phyloP scores from a whole-genome alignment of 2,888 invertebrate genomes.

The Amitus sp. region DNA sequence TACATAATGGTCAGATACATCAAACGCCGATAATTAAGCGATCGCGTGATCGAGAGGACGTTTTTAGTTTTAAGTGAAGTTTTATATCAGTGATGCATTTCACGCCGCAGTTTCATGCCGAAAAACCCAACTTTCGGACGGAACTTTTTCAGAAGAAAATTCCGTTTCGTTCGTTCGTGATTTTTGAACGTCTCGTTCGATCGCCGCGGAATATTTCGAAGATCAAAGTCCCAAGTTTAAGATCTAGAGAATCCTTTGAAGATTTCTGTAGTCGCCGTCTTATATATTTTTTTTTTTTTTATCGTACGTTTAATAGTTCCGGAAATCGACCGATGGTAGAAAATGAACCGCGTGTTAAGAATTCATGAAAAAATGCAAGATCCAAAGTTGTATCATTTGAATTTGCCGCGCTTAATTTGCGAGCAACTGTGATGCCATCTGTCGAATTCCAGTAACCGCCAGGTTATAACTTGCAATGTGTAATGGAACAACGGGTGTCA shows the following conservation, averaged over 20 bases:
- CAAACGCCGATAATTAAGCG: constrained; percentile 20
- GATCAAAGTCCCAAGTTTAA: neutral
- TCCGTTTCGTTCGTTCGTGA: constrained; percentile 50
- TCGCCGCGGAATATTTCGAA: constrained; percentile 53
- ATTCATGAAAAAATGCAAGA: no score
- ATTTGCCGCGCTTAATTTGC: no score
- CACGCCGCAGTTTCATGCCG: constrained; percentile 42
- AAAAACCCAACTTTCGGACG: no score
- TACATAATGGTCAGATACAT: constrained; percentile 55
- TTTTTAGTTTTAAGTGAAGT: constrained; percentile 60
- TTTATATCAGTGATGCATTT: constrained; percentile 62
- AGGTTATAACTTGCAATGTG: constrained; percentile 57
- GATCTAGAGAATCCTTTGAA: neutral
- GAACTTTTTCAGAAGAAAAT: no score
- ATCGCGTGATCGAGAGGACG: constrained; percentile 49
- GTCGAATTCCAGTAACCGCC: no score
- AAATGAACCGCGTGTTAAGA: no score
- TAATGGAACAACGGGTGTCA: constrained; percentile 56
- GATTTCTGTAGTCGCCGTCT: neutral
- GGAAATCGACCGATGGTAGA: no score
- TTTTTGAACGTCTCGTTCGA: no score
- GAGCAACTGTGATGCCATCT: no score
- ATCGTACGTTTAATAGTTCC: constrained; percentile 59
- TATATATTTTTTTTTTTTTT: constrained; percentile 57
- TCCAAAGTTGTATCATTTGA: no score